phyloP scores from a whole-genome alignment of 2,888 invertebrate species.

The Cantharis rufa region DNA sequence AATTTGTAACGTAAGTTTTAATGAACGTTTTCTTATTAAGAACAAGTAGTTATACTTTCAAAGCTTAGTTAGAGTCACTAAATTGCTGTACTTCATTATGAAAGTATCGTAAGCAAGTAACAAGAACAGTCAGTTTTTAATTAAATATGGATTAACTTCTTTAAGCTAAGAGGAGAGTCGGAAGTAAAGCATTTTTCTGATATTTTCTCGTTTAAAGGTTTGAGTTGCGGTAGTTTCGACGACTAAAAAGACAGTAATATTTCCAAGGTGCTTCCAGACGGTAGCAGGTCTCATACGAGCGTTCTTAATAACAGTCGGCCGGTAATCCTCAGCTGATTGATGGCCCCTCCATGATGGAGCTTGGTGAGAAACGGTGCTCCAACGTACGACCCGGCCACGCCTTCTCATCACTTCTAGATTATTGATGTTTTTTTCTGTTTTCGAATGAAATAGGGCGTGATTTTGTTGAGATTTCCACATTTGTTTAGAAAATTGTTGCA shows the following conservation, averaged over 20 bases:
- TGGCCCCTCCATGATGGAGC: conserved; percentile 52
- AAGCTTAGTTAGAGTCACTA: not conserved
- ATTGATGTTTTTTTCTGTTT: conserved; percentile 40
- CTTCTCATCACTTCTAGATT: conserved; percentile 48
- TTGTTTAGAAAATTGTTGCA: conserved; percentile 13
- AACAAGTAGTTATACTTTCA: not conserved
- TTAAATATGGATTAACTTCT: conserved; percentile 32
- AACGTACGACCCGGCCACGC: conserved; percentile 34
- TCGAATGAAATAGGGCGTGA: conserved; percentile 26
- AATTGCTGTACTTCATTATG: conserved; percentile 1
- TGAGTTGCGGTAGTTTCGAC: conserved; percentile 44
- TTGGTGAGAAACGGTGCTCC: conserved; percentile 33
- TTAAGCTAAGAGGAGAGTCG: conserved; percentile 19
- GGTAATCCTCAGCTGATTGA: conserved; percentile 56
- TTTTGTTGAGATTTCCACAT: conserved; percentile 27
- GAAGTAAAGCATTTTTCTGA: conserved; percentile 19
- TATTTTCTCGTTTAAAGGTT: conserved; percentile 32
- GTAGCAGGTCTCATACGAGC: conserved; percentile 49
- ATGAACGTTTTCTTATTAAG: not conserved
- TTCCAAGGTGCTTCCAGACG: conserved; percentile 46
- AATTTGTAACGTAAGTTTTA: conserved; percentile 2
- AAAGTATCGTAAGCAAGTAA: not conserved
- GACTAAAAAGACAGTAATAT: conserved; percentile 48
- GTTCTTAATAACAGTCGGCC: conserved; percentile 55
- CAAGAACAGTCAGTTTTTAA: conserved; percentile 20